A percentile compares a stretch with the other conserved stretches of the same genome.
These are phyloP conservation scores for Percopsis omiscomaycus DNA, from an alignment of 2,797 vertebrate species.

Conservation along the genomic window DNA sequence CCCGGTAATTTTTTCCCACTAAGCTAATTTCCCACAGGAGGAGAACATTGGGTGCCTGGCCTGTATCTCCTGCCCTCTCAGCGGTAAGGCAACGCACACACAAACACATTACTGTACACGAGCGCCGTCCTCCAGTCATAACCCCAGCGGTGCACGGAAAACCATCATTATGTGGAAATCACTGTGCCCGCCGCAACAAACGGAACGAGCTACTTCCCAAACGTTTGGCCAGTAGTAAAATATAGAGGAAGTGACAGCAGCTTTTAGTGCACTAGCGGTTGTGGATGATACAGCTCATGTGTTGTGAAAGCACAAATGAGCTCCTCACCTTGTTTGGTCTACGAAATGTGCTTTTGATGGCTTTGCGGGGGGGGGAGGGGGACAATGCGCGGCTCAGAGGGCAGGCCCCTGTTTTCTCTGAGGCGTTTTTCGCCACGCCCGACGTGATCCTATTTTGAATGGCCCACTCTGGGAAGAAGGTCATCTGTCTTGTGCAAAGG, in stretches of 20 bases:
- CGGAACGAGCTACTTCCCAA: constrained; percentile 20
- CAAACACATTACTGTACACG: constrained; percentile 17
- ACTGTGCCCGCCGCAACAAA: constrained; percentile 43
- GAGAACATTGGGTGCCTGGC: constrained; percentile 55
- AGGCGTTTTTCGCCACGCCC: constrained; percentile 47
- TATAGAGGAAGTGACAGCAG: constrained; percentile 28
- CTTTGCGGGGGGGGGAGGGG: constrained; percentile 24
- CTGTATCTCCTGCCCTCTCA: constrained; percentile 26
- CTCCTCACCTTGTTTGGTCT: constrained; percentile 33
- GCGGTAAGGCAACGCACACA: constrained; percentile 33
- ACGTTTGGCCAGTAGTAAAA: constrained; percentile 20
- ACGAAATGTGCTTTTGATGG: constrained; percentile 51
- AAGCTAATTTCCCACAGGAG: constrained; percentile 65
- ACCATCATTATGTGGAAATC: constrained; percentile 55
- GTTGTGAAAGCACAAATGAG: constrained; percentile 47
- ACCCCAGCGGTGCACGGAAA: constrained; percentile 35
- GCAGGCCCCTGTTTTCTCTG: constrained; percentile 50
- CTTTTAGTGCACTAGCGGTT: constrained; percentile 18
- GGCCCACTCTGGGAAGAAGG: constrained; percentile 70
- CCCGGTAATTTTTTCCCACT: constrained; percentile 66
- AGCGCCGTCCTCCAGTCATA: constrained; percentile 33
- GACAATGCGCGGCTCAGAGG: constrained; percentile 6
- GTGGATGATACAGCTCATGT: constrained; percentile 43
- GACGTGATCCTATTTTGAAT: constrained; percentile 73
- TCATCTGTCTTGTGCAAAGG: constrained; percentile 73